Percentiles rank a stretch among this genome's conserved stretches.
phyloP scores from a whole-genome alignment of 37 sponge, comb jelly and placozoan genomes.

The Amphimedon queenslandica region DNA sequence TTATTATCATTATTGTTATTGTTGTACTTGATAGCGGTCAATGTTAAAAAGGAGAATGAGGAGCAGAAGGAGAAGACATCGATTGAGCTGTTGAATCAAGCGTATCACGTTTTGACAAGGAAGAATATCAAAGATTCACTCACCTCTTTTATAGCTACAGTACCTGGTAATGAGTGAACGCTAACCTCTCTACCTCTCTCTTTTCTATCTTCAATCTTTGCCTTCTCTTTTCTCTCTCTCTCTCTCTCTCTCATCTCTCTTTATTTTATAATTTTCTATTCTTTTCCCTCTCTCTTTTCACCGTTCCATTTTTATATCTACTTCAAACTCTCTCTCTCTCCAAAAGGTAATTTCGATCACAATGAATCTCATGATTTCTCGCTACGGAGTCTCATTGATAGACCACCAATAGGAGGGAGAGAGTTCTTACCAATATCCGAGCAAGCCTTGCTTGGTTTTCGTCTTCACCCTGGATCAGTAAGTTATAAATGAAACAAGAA shows the following conservation, averaged over 20 bases:
- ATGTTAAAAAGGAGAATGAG: conserved; percentile 12
- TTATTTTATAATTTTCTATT: background rate
- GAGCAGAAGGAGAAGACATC: conserved; percentile 20
- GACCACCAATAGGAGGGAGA: conserved; percentile 59
- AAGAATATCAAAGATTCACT: conserved; percentile 67
- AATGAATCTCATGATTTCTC: conserved; percentile 3
- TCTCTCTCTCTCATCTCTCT: conserved; percentile 10
- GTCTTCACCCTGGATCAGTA: conserved; percentile 73
- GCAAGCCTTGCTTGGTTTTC: conserved; percentile 64
- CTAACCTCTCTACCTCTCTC: conserved; percentile 6
- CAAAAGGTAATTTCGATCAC: background rate
- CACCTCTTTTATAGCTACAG: conserved; percentile 75
- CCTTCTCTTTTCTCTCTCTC: background rate
- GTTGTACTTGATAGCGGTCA: conserved; percentile 1
- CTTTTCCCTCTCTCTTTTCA: background rate
- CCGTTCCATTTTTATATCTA: background rate
- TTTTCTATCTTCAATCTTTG: conserved; percentile 1
- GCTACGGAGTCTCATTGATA: conserved; percentile 60
- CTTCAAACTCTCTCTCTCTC: conserved; percentile 9
- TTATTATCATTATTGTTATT: too few relatives aligned
- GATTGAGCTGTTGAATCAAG: conserved; percentile 36
- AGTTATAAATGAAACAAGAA: conserved; percentile 7
- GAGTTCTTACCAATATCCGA: conserved; percentile 63
- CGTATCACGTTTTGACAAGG: conserved; percentile 45
- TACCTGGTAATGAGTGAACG: conserved; percentile 54